phyloP scores from a whole-genome alignment of 2,113 vertebrate genomes.

The Physeter macrocephalus region DNA sequence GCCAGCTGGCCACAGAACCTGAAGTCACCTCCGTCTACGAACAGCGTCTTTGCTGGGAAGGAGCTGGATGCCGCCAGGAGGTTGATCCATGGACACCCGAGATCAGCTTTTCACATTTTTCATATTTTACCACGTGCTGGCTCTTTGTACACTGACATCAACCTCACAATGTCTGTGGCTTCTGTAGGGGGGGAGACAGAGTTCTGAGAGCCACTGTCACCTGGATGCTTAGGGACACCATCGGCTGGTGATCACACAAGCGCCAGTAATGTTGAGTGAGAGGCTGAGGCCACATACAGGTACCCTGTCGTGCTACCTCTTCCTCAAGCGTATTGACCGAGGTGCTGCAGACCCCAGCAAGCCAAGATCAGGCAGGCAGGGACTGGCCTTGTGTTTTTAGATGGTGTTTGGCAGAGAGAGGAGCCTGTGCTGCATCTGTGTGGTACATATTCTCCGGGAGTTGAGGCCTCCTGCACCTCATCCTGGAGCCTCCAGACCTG shows the following conservation, averaged over 20 bases:
- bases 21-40: accelerated
- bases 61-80: not conserved
- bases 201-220: not conserved
- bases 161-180: accelerated
- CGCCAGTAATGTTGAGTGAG: not conserved
- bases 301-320: no score
- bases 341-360: not conserved
- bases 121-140: no score
- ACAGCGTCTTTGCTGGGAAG: not conserved
- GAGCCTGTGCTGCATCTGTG: accelerated
- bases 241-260: not conserved
- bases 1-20: not conserved
- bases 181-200: accelerated
- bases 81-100: not conserved
- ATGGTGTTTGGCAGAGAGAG: not conserved
- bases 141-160: no score
- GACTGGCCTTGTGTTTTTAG: not conserved
- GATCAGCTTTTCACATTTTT: not conserved
- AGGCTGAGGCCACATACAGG: not conserved
- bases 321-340: not conserved
- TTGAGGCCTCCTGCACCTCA: not conserved
- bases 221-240: not conserved
- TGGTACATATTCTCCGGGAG: not conserved
- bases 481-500: not conserved
- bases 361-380: not conserved